phyloP scores from a whole-genome alignment of 1,140 invertebrate species.

The Calycopis cecrops region DNA sequence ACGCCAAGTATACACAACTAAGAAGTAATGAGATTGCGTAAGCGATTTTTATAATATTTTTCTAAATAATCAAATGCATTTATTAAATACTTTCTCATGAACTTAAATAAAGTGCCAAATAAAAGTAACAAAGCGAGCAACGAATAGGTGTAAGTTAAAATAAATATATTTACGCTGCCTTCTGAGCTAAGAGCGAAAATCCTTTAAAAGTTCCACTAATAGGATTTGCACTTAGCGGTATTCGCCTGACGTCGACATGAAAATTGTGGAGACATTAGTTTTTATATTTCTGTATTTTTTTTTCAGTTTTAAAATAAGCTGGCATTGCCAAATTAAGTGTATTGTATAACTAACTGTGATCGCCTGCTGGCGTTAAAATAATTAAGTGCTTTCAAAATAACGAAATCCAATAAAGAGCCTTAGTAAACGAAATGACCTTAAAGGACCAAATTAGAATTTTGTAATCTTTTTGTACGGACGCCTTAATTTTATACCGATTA shows the following conservation, averaged over 20 bases:
- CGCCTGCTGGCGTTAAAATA: constrained; percentile 65
- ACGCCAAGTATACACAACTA: too few species aligned
- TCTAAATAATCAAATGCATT: too few species aligned
- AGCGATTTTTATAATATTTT: too few species aligned
- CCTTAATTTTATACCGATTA: constrained; percentile 62
- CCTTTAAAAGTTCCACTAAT: constrained; percentile 10
- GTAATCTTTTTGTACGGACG: constrained; percentile 54
- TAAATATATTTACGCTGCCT: constrained; percentile 6
- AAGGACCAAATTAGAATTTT: constrained; percentile 67
- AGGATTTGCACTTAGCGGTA: constrained; percentile 5
- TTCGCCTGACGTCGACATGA: constrained; percentile 4
- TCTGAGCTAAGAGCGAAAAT: constrained; percentile 7
- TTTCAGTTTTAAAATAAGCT: constrained; percentile 8
- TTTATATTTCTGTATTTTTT: background rate
- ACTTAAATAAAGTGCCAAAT: too few species aligned
- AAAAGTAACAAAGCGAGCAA: too few species aligned
- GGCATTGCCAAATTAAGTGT: constrained; percentile 20
- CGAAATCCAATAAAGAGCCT: constrained; percentile 50
- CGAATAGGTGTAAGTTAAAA: background rate
- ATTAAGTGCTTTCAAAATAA: constrained; percentile 50
- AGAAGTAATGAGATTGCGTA: too few species aligned
- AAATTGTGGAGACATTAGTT: constrained; percentile 7
- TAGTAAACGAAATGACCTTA: constrained; percentile 55
- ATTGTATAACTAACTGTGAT: constrained; percentile 46
- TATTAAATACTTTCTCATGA: too few species aligned